Percentiles rank a stretch among this genome's conserved stretches.
Evolutionary conservation across 2,797 vertebrate species (phyloP).

Genomic region (Bradypus variegatus): DNA sequence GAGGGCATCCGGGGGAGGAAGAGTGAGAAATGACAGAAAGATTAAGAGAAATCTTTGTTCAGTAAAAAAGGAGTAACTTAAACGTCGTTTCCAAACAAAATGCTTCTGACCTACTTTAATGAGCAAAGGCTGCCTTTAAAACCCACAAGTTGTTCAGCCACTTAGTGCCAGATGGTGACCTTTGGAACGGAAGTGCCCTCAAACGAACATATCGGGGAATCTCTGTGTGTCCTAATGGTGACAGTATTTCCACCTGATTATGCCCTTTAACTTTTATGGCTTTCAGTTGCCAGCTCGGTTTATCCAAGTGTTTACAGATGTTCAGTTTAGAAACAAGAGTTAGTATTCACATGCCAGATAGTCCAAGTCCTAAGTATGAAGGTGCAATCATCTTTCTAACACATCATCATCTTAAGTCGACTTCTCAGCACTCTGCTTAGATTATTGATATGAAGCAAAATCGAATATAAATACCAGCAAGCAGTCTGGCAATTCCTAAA

Average conservation of each 20-base stretch:
- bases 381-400: neutral
- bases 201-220: neutral
- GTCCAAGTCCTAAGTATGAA: neutral
- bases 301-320: neutral
- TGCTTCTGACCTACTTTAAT: constrained; percentile 2
- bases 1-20: neutral
- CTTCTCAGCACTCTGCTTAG: neutral
- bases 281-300: neutral
- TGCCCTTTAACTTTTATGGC: neutral
- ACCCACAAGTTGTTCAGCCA: neutral
- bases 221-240: neutral
- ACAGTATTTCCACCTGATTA: neutral
- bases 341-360: neutral
- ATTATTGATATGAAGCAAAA: neutral
- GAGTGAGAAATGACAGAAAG: neutral
- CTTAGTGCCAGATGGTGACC: neutral
- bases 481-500: neutral
- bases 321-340: neutral
- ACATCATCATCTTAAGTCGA: fast-evolving
- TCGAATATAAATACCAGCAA: neutral
- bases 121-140: constrained; percentile 19
- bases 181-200: neutral
- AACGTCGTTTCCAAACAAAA: neutral
- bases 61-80: neutral
- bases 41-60: neutral